phyloP scores from a whole-genome alignment of 2,888 invertebrate species.

The Mycalesis mineus region DNA sequence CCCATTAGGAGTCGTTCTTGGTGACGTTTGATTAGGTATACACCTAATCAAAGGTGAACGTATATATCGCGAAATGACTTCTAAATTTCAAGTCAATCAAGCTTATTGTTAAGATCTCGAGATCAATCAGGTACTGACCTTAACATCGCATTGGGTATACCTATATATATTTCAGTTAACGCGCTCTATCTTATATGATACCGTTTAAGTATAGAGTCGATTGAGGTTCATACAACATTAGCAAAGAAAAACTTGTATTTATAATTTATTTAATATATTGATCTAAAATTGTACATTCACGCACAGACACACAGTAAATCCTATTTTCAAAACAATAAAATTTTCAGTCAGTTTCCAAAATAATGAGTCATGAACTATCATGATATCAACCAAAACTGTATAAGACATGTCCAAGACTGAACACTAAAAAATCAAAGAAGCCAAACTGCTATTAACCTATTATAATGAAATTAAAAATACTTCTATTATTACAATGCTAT shows the following conservation, averaged over 20 bases:
- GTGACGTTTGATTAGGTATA: too few relatives aligned
- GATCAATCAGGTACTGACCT: too few relatives aligned
- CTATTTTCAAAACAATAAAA: constrained; percentile 46
- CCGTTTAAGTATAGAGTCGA: too few relatives aligned
- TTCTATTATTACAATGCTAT: neutral
- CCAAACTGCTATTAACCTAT: neutral
- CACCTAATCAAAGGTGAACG: too few relatives aligned
- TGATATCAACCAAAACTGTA: neutral
- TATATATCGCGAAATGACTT: too few relatives aligned
- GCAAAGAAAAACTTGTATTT: constrained; percentile 17
- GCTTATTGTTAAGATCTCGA: too few relatives aligned
- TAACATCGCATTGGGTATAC: too few relatives aligned
- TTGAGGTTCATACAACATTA: neutral
- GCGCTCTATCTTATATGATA: too few relatives aligned
- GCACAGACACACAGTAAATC: constrained; percentile 70
- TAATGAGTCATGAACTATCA: neutral
- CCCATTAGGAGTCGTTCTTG: too few relatives aligned
- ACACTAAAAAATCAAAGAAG: neutral
- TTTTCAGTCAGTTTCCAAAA: constrained; percentile 42
- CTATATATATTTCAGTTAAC: too few relatives aligned
- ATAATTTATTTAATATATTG: constrained; percentile 48
- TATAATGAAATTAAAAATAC: neutral
- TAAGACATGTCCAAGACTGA: neutral
- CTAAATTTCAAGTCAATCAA: too few relatives aligned
- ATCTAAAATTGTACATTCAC: constrained; percentile 76